Base-by-base conservation (phyloP, 2,113 vertebrate genomes). In the Callorhinus ursinus region DNA sequence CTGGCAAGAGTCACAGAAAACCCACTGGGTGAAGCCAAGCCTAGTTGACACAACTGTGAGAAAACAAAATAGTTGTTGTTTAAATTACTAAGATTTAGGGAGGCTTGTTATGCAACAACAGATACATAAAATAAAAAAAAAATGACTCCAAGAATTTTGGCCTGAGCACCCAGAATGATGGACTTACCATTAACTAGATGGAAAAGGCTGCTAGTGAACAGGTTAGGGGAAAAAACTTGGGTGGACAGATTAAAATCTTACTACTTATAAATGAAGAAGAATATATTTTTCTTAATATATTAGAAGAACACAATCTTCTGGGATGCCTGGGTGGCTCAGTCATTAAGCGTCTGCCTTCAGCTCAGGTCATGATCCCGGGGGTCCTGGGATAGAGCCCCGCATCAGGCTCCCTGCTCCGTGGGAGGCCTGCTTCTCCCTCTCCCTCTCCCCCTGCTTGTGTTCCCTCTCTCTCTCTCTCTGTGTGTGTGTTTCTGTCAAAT, bases 161-260 rank as follows among this genome's bases (percentile, higher is more conserved):
- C 69, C 74, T 51, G 24, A 33, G 55, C 7, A 71, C n/a, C 6
- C n/a, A 59, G 49, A 93, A 83, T 22, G 79, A 57, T 57, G 11
- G 10, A 39, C 6, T 71, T 31, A 82, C 26, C 59, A 36, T 84
- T 90, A 90, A 88, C 55, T 36, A 67, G 28, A 63, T 24, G 8
- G 74, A 65, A n/a, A 67, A 72, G 15, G n/a, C 9, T 55, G 21
- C 19, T 46, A 59, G 53, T 82, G 79, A 93, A 61, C 22, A 83
- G 21, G 57, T 88, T 83, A 88, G 15, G 24, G 24, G 85, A 11
- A 24, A 72, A 39, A 90, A 81, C 14, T 87, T 65, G 79, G 15
- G 21, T 81, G 55, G 88, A 42, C 15, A 84, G 31, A 83, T 88
- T 59, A 92, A 87, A 92, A 96, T 69, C n/a, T 87, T 83, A 96